Conservation (phyloP, 2,113 vertebrate species). For the Rhizomys pruinosus region DNA sequence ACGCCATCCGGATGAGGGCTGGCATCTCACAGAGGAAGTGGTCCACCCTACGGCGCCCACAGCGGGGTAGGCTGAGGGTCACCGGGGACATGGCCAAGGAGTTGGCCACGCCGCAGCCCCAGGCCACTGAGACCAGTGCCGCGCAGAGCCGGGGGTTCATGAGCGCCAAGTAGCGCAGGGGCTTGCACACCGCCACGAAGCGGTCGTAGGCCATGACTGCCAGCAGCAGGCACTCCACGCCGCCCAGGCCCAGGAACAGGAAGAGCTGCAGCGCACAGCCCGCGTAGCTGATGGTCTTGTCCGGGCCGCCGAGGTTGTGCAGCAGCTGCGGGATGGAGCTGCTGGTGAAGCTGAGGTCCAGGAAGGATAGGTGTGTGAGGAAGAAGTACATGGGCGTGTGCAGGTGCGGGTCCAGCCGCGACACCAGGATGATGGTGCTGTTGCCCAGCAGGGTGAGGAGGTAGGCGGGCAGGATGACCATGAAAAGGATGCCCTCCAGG, state of each 20-base stretch:
- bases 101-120: no score
- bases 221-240: conserved; percentile 63
- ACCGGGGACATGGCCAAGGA: no score
- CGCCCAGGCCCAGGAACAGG: conserved; percentile 67
- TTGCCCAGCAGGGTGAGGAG: conserved; percentile 67
- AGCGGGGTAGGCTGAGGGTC: no score
- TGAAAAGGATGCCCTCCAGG: conserved; percentile 67
- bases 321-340: conserved; percentile 74
- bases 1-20: no score
- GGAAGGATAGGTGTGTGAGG: conserved; percentile 70
- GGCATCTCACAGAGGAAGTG: no score
- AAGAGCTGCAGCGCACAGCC: conserved; percentile 69
- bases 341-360: conserved; percentile 74
- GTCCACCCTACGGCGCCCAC: no score
- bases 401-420: conserved; percentile 8
- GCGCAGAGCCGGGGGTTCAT: no score
- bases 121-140: no score
- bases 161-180: conserved; percentile 51
- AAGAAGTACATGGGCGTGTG: conserved; percentile 75
- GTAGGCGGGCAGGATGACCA: conserved; percentile 53
- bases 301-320: not conserved
- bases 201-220: conserved; percentile 67
- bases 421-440: conserved; percentile 63
- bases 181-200: conserved; percentile 66
- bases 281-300: conserved; percentile 71